Evolutionary conservation across 2,113 vertebrate genomes (phyloP).

Genomic region (Tapirus terrestris): DNA sequence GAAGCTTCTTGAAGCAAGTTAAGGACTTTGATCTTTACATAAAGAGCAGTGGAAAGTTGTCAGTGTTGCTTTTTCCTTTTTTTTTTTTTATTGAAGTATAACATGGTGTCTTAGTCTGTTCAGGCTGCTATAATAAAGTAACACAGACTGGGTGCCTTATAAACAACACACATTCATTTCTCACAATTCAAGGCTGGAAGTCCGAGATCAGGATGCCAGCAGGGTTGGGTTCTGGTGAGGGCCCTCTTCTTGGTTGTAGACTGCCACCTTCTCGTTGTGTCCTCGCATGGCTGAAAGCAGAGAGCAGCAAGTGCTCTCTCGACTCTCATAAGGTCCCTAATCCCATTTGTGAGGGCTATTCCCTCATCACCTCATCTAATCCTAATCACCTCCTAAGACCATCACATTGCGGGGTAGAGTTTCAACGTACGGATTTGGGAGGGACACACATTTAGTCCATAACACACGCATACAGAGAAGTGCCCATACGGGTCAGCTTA

Average conservation of each 20-base stretch:
- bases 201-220: neutral
- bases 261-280: accelerated
- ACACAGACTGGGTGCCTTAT: neutral
- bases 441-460: neutral
- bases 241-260: neutral
- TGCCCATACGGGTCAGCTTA: neutral
- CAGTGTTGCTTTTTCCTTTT: neutral
- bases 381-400: neutral
- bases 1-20: neutral
- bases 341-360: neutral
- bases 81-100: neutral
- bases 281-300: neutral
- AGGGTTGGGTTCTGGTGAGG: neutral
- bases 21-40: neutral
- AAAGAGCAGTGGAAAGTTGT: neutral
- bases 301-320: neutral
- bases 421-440: neutral
- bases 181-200: neutral
- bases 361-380: neutral
- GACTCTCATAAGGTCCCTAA: accelerated
- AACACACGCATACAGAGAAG: neutral
- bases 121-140: accelerated
- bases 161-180: neutral
- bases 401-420: neutral
- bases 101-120: neutral